Evolutionary conservation across 1,140 invertebrate species (phyloP).

Genomic region (Bombus sylvicola): DNA sequence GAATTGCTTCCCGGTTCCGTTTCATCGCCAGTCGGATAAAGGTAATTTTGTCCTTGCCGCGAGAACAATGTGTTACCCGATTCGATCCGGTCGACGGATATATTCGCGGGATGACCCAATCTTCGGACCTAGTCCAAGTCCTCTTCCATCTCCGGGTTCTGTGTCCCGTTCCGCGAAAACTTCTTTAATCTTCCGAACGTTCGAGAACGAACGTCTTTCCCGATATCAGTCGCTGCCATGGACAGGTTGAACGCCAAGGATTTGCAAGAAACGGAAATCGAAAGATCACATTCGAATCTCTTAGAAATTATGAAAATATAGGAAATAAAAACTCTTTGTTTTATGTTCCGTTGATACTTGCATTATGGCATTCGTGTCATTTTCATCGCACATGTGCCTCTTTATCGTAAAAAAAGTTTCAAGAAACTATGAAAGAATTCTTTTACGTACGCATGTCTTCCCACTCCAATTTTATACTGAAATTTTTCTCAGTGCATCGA

Average conservation of each 20-base stretch:
- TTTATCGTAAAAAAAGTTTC: not conserved
- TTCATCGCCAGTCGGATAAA: slow-evolving; percentile 39
- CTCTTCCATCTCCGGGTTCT: not conserved
- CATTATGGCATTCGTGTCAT: too few species aligned
- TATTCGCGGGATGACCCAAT: slow-evolving; percentile 25
- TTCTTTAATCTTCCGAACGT: slow-evolving; percentile 29
- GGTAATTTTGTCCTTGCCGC: slow-evolving; percentile 20
- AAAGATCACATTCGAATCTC: not conserved
- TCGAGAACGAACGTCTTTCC: not conserved
- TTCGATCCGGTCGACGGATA: slow-evolving; percentile 30
- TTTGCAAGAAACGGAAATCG: not conserved
- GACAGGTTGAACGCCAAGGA: too few species aligned
- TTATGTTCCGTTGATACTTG: not conserved
- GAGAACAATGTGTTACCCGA: slow-evolving; percentile 33
- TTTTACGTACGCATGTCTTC: too few species aligned
- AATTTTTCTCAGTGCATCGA: too few species aligned
- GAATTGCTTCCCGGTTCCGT: slow-evolving; percentile 51
- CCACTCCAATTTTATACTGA: too few species aligned
- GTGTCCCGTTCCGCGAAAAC: not conserved
- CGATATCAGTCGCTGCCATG: not conserved
- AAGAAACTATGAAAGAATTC: too few species aligned
- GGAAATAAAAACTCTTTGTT: not conserved
- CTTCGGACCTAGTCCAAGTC: slow-evolving; percentile 21
- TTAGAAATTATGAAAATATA: not conserved
- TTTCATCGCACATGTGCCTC: too few species aligned